These are phyloP conservation scores for Tanytarsus gracilentus DNA, from an alignment of 2,888 invertebrate genomes.

Conservation along the genomic window DNA sequence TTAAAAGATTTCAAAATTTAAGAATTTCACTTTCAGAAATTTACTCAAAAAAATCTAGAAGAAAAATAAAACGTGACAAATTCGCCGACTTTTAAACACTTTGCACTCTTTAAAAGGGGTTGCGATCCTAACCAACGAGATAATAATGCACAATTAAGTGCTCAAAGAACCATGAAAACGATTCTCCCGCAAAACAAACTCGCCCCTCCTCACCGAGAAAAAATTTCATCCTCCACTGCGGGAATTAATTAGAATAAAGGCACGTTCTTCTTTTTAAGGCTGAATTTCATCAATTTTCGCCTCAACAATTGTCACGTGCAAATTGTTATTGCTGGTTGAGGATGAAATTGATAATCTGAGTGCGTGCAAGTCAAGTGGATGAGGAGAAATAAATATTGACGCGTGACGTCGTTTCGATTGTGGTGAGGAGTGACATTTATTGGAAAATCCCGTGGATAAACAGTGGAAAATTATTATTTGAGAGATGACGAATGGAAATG, in stretches of 20 bases:
- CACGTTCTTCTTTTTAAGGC: conserved; percentile 7
- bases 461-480: too few species aligned
- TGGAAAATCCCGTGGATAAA: too few species aligned
- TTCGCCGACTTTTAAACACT: not conserved
- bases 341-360: not conserved
- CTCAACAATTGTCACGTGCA: not conserved
- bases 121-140: not conserved
- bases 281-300: not conserved
- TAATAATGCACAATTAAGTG: not conserved
- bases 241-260: conserved; percentile 18
- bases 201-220: too few species aligned
- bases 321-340: not conserved
- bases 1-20: too few species aligned
- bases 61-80: not conserved
- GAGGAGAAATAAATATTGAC: too few species aligned
- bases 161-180: not conserved
- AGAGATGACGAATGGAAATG: too few species aligned
- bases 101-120: not conserved
- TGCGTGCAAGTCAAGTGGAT: not conserved
- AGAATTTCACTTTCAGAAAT: too few species aligned
- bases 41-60: too few species aligned
- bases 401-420: too few species aligned
- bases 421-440: too few species aligned
- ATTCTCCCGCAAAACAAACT: not conserved
- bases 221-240: conserved; percentile 4